Base-by-base conservation (phyloP, 2,797 vertebrate genomes). In the Petrocephalus schoutedeni region DNA sequence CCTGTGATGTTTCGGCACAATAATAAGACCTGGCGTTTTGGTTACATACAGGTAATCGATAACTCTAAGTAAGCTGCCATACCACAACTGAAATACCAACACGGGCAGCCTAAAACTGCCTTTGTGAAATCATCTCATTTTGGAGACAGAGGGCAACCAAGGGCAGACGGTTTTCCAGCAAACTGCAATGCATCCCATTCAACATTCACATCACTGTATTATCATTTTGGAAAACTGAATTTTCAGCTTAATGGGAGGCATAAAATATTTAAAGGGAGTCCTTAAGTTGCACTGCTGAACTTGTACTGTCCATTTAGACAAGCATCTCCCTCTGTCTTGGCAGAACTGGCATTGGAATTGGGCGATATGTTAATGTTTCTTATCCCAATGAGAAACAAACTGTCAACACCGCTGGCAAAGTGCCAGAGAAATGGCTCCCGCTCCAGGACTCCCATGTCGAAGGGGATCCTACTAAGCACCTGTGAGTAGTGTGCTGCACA, bases 371-470 rank as follows among this genome's bases (percentile, higher is more conserved):
- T 8, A 77, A 8, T 19, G 71, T 77, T 59, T 41, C 53, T 57
- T 85, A 85, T 85, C 16, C 23, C 49, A 28, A 16, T 56, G 10
- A 32, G 83, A 85, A 54, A 16, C 16, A 54, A 54, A 8, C 84
- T 86, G 84, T 86, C 84, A 59, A 36, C 54, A 85, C 54, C 4
- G 32, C 8, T 36, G 84, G 56, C 84, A 86, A 86, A 86, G 54
- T 16, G n/a, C 32, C 53, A 32, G 56, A 56, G n/a, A 21, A 58
- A 58, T 86, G 56, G 54, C 36, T 58, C 36, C 19, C 41, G 19
- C 14, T 54, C 54, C 8, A 4, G 32, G 32, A 86, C 84, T 58
- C 32, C n/a, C 80, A 83, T 12, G 19, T 83, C 10, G 9, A 3
- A 16, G 80, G 49, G 49, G 12, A 54, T 28, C 80, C 23, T 21